Evolutionary conservation across 2,797 vertebrate species (phyloP), one percentile per base, ranked within the genome.

Genomic region (Esox masquinongy): DNA sequence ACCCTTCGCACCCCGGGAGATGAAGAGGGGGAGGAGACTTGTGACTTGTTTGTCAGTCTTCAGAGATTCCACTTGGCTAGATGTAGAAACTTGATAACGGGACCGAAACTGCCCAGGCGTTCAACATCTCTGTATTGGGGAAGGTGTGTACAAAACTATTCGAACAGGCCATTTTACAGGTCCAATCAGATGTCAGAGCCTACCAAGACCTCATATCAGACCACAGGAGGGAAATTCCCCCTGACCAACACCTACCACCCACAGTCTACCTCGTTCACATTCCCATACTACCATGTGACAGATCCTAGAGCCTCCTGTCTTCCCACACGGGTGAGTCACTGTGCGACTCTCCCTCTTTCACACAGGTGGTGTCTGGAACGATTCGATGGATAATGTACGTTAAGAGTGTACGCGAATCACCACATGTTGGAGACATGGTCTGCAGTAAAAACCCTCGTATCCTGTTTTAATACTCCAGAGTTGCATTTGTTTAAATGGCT

Each of bases 291-390:
- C 15, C 17, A 15, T n/a, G n/a, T 22, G 50, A 31, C 29, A 17
- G 29, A 9, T 70, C 15, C 70, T n/a, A n/a, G 6, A 68, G 29
- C 50, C 7, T 36, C n/a, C 47, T 16, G 70, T 59, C 50, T 36
- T 24, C 70, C 70, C 70, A 72, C 70, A 56, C 19, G 16, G 19
- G 29, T 59, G 70, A 72, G 70, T 72, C 70, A 72, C 51, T 59
- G 29, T 36, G 17, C 17, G 19, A 3, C 29, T n/a, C 50, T 36
- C 51, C 8, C 24, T 6, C 47, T 47, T 26, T 22, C 43, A 70
- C 36, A 47, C 24, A 70, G 39, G 43, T 70, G 16, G 7, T 70
- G 69, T 26, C 7, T 51, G 22, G 69, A 47, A 26, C 43, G 22
- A 31, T 68, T 31, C 22, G 47, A 14, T 39, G 36, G 36, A 39